Conservation (phyloP, 2,888 invertebrate species). For the Pyrrhia umbra region DNA sequence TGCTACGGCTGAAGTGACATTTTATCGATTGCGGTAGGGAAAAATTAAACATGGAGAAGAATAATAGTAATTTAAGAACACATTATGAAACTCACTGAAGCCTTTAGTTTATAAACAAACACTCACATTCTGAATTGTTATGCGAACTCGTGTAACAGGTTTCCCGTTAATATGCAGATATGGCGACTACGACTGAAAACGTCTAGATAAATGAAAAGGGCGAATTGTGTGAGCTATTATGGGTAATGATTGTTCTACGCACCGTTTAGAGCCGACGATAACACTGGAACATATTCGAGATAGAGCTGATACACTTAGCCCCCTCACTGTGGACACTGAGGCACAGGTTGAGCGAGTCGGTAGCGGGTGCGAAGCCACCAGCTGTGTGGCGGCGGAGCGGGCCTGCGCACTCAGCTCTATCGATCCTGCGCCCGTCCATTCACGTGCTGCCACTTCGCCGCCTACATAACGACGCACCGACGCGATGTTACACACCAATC, state of each 20-base stretch:
- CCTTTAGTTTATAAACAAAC: constrained; percentile 78
- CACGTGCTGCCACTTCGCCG: constrained; percentile 83
- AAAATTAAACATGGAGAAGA: constrained; percentile 32
- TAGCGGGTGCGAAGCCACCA: constrained; percentile 78
- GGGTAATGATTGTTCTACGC: constrained; percentile 66
- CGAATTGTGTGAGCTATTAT: constrained; percentile 13
- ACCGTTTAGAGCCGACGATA: constrained; percentile 84
- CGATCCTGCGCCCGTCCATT: constrained; percentile 85
- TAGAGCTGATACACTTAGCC: constrained; percentile 76
- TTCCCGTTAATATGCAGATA: constrained; percentile 69
- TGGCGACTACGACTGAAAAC: constrained; percentile 65
- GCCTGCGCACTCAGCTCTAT: constrained; percentile 87
- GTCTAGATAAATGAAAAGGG: constrained; percentile 15
- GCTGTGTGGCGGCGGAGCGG: constrained; percentile 77
- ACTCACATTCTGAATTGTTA: constrained; percentile 71
- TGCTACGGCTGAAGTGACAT: constrained; percentile 28
- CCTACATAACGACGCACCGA: constrained; percentile 83
- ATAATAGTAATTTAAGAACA: constrained; percentile 12
- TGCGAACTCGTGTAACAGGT: constrained; percentile 82
- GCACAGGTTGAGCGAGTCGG: constrained; percentile 72
- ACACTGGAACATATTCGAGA: constrained; percentile 79
- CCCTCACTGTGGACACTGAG: constrained; percentile 76
- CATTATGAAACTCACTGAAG: constrained; percentile 24
- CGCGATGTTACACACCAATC: constrained; percentile 84
- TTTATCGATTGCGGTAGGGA: constrained; percentile 45